Percentiles rank a stretch among this genome's conserved stretches.
These are phyloP conservation scores for Streblospio benedicti DNA, from an alignment of 1,140 invertebrate species.

Conservation along the genomic window DNA sequence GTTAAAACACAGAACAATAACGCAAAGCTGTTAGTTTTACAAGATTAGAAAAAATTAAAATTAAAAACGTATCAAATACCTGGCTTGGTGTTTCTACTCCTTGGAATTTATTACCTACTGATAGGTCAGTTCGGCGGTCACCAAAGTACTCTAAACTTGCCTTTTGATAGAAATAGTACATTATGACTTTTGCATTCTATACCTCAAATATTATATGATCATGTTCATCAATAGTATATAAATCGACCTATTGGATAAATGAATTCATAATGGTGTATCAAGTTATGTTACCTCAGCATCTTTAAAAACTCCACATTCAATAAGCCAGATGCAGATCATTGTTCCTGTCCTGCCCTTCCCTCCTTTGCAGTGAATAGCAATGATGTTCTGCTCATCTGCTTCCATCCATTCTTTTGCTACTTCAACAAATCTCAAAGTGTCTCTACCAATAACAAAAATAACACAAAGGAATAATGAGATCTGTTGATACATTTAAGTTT, in stretches of 20 bases:
- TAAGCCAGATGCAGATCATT: constrained; percentile 54
- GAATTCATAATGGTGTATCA: no score
- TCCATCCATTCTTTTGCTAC: constrained; percentile 51
- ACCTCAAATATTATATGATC: not conserved
- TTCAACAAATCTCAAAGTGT: constrained; percentile 50
- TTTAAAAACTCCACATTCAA: constrained; percentile 51
- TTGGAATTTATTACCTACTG: constrained; percentile 51
- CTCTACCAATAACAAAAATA: constrained; percentile 40
- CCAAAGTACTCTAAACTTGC: constrained; percentile 53
- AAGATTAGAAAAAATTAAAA: no score
- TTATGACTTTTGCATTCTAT: not conserved
- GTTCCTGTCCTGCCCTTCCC: constrained; percentile 56
- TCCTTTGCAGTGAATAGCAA: constrained; percentile 60
- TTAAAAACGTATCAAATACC: no score
- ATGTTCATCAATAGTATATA: no score
- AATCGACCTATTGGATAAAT: no score
- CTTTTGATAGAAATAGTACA: constrained; percentile 25
- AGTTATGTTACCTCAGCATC: constrained; percentile 46
- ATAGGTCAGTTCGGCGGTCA: constrained; percentile 50
- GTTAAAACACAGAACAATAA: no score
- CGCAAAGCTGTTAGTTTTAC: no score
- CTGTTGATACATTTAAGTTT: no score
- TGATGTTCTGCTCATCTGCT: constrained; percentile 51
- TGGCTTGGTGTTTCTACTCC: constrained; percentile 54
- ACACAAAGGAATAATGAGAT: no score